Evolutionary conservation across 2,113 vertebrate genomes (phyloP).

Genomic region (Gambusia affinis): DNA sequence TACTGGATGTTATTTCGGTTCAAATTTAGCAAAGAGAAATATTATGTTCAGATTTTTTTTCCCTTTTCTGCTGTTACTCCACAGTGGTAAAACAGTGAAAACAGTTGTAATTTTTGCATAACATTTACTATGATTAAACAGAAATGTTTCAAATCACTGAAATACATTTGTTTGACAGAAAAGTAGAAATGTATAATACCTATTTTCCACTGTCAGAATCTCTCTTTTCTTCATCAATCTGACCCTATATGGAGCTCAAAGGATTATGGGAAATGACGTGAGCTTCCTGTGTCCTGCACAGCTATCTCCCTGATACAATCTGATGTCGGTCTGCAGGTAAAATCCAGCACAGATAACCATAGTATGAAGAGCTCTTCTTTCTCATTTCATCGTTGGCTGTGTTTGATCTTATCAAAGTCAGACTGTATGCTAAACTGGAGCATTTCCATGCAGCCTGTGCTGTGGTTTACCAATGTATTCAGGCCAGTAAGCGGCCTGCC

Average conservation of each 20-base stretch:
- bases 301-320: constrained; percentile 34
- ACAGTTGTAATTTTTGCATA: too few relatives aligned
- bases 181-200: too few relatives aligned
- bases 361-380: constrained; percentile 22
- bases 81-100: too few relatives aligned
- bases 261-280: constrained; percentile 42
- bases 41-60: too few relatives aligned
- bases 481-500: constrained; percentile 17
- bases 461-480: constrained; percentile 26
- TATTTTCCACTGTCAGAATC: not conserved
- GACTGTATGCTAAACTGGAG: constrained; percentile 11
- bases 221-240: constrained; percentile 15
- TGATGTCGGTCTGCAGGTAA: constrained; percentile 34
- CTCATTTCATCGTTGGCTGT: constrained; percentile 12
- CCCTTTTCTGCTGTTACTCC: too few relatives aligned
- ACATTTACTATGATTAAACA: too few relatives aligned
- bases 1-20: too few relatives aligned
- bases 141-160: too few relatives aligned
- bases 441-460: constrained; percentile 33
- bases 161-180: too few relatives aligned
- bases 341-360: constrained; percentile 30
- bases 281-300: constrained; percentile 35
- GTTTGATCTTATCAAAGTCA: constrained; percentile 40
- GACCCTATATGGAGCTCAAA: constrained; percentile 33
- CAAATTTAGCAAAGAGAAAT: too few relatives aligned